A percentile compares a stretch with the other conserved stretches of the same genome.
phyloP scores from a whole-genome alignment of 2,797 vertebrate genomes.

The Balearica regulorum region DNA sequence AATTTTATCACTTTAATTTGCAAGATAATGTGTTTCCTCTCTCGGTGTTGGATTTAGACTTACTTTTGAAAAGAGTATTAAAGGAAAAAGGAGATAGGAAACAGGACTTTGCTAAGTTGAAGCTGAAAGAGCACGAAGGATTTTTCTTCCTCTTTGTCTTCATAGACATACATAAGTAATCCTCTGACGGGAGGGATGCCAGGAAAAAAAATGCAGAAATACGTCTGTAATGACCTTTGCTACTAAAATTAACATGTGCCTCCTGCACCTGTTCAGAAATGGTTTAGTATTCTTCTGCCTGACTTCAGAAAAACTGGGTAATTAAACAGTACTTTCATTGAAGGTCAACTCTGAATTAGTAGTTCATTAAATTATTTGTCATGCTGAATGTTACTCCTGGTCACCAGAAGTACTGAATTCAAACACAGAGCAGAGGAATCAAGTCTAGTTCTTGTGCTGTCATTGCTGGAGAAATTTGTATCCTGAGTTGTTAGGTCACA shows the following conservation, averaged over 20 bases:
- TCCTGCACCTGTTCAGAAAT: conserved; percentile 12
- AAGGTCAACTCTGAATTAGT: conserved; percentile 39
- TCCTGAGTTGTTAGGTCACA: neutral
- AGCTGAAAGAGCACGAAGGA: neutral
- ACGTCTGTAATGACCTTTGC: conserved; percentile 20
- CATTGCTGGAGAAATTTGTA: neutral
- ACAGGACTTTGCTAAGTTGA: neutral
- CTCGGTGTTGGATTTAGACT: neutral
- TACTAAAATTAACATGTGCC: conserved; percentile 12
- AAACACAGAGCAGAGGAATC: neutral
- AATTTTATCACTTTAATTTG: neutral
- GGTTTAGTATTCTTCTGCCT: conserved; percentile 4
- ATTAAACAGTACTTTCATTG: conserved; percentile 36
- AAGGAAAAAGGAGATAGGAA: neutral
- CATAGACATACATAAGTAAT: neutral
- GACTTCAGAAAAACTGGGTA: conserved; percentile 31
- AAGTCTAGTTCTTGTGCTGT: neutral
- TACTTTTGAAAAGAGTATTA: neutral
- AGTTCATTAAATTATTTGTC: conserved; percentile 54
- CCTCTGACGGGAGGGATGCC: neutral
- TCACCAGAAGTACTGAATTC: neutral
- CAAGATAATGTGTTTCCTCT: neutral
- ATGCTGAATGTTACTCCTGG: conserved; percentile 16
- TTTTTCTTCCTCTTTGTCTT: neutral
- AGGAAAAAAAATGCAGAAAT: neutral